Conservation (phyloP, 2,797 vertebrate genomes). For the Ispidina lecontei region DNA sequence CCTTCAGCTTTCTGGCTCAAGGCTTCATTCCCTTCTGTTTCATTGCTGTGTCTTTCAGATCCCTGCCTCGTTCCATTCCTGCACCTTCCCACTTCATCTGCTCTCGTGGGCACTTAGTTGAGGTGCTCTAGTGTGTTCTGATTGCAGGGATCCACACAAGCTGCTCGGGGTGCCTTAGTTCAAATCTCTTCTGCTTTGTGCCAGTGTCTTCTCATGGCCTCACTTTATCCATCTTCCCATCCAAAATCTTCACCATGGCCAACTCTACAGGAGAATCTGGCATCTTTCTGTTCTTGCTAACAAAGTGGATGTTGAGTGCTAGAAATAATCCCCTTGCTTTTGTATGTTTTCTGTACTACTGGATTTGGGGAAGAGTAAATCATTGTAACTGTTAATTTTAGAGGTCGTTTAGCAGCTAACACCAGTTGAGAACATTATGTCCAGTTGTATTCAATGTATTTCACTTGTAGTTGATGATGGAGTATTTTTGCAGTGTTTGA, state of each 20-base stretch:
- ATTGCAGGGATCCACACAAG: background rate
- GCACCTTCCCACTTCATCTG: background rate
- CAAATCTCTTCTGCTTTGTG: background rate
- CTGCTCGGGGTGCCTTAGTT: background rate
- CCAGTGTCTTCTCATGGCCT: background rate
- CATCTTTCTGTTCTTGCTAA: background rate
- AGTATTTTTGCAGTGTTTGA: background rate
- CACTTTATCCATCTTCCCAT: background rate
- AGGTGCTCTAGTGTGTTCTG: background rate
- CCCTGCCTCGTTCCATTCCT: background rate
- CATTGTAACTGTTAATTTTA: background rate
- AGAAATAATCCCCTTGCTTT: accelerated
- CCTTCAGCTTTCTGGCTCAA: background rate
- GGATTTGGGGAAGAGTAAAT: background rate
- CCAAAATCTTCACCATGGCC: background rate
- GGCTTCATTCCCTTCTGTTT: background rate
- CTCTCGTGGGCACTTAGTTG: background rate
- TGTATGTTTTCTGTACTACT: background rate
- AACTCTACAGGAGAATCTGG: background rate
- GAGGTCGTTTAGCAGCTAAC: background rate
- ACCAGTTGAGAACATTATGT: background rate
- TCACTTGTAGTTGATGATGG: background rate
- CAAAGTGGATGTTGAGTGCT: background rate
- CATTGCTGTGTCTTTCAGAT: background rate
- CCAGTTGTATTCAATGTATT: no score